Evolutionary conservation across 2,797 vertebrate genomes (phyloP), one percentile per base, ranked within the genome.

Genomic region (Enteromius viviparus): DNA sequence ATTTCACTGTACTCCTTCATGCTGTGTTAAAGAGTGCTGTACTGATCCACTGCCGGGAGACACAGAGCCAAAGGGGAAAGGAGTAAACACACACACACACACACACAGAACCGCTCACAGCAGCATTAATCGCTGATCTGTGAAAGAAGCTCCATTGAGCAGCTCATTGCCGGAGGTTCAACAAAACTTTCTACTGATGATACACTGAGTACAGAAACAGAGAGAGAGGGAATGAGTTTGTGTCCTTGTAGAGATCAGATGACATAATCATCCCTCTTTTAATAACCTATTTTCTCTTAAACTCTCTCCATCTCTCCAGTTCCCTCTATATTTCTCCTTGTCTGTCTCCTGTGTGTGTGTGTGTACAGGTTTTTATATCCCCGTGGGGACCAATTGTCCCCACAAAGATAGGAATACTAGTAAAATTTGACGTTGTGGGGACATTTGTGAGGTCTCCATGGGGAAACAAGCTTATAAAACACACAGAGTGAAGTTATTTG

Each of bases 81-180:
- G 34, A 37, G 34, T 37, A 37, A 37, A 37, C 34, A 40, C 17
- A 66, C 64, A 37, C 62, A 65, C 29, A 65, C 29, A 65, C 14
- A 65, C 29, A 34, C 6, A 65, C 26, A 49, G 26, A 82, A 60
- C 40, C 32, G 21, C 58, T 68, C 51, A 51, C 29, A 60, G n/a
- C 34, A 23, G 58, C 19, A 49, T 47, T 69, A 32, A 32, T 47
- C 42, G 17, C 60, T 62, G 21, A 23, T 51, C 72, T 60, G 60
- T 75, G 60, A 66, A 76, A 76, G 34, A 53, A 76, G 74, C 74
- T 76, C 53, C 51, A 60, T 76, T 76, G 74, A 47, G 60, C 60
- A 29, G 53, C 53, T 60, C 34, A 17, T 40, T 58, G 55, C 74
- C 34, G 53, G 53, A 58, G 72, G 72, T 55, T 76, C 51, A 23